Conservation (phyloP, 2,797 vertebrate species). For the Mergus octosetaceus region DNA sequence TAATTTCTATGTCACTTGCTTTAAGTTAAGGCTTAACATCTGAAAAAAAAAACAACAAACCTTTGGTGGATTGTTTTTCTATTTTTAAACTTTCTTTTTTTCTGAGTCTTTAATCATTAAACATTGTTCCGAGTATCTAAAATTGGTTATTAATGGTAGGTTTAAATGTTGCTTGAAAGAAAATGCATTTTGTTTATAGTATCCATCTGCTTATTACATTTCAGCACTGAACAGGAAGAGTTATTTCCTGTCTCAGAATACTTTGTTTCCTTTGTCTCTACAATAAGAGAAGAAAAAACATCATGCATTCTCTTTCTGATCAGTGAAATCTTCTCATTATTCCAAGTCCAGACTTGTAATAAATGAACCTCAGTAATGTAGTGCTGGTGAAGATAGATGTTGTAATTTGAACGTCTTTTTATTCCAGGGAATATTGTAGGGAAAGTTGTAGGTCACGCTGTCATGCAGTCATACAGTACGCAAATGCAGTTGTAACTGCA, state of each 20-base stretch:
- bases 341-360: background rate
- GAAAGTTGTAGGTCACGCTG: background rate
- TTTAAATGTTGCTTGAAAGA: slow-evolving; percentile 12
- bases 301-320: background rate
- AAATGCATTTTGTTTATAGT: slow-evolving; percentile 18
- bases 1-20: background rate
- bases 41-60: background rate
- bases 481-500: background rate
- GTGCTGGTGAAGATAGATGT: background rate
- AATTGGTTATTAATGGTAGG: background rate
- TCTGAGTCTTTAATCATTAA: background rate
- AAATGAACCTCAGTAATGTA: background rate
- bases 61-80: background rate
- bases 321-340: background rate
- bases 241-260: slow-evolving; percentile 53
- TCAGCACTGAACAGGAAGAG: slow-evolving; percentile 53
- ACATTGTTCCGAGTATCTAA: background rate
- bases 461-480: background rate
- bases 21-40: background rate
- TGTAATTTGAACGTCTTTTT: background rate
- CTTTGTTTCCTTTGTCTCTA: slow-evolving; percentile 63
- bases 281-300: background rate
- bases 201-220: slow-evolving; percentile 2
- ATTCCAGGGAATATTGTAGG: background rate
- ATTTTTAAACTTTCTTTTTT: background rate